phyloP scores from a whole-genome alignment of 2,888 invertebrate species.

The Hydrotaea cyrtoneurina region DNA sequence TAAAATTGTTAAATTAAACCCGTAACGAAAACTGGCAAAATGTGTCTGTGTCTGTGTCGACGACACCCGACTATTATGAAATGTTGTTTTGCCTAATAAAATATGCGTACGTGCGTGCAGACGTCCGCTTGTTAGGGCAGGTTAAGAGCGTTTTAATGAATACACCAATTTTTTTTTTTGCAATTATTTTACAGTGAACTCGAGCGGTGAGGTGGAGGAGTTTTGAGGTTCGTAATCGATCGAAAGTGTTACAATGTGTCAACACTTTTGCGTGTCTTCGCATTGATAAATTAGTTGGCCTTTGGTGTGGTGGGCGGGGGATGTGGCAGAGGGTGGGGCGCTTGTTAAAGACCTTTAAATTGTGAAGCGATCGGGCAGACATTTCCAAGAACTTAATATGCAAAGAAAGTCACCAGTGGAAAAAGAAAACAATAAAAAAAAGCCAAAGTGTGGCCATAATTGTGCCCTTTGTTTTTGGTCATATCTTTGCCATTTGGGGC shows the following conservation, averaged over 20 bases:
- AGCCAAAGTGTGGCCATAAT: neutral
- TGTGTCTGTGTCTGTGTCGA: neutral
- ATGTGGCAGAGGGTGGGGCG: neutral
- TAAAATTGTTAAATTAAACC: neutral
- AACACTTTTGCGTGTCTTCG: slow-evolving; percentile 30
- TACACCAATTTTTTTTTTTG: slow-evolving; percentile 18
- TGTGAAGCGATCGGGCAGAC: neutral
- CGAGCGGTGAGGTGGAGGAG: neutral
- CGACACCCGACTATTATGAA: slow-evolving; percentile 17
- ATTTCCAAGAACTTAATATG: slow-evolving; percentile 44
- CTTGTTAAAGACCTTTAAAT: slow-evolving; percentile 54
- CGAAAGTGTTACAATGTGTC: slow-evolving; percentile 30
- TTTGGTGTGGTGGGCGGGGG: neutral
- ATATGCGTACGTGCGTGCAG: neutral
- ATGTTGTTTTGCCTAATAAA: slow-evolving; percentile 14
- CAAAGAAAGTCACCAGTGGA: slow-evolving; percentile 58
- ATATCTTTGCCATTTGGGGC: neutral
- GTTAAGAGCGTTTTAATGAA: slow-evolving; percentile 14
- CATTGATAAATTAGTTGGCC: neutral
- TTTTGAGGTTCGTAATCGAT: slow-evolving; percentile 21
- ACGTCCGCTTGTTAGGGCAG: neutral
- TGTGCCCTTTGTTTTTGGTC: neutral
- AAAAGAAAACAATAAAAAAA: no score
- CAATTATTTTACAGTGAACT: neutral
- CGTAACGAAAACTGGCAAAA: neutral